Conservation (phyloP, 1,140 invertebrate genomes). For the Eubasilissa regina region DNA sequence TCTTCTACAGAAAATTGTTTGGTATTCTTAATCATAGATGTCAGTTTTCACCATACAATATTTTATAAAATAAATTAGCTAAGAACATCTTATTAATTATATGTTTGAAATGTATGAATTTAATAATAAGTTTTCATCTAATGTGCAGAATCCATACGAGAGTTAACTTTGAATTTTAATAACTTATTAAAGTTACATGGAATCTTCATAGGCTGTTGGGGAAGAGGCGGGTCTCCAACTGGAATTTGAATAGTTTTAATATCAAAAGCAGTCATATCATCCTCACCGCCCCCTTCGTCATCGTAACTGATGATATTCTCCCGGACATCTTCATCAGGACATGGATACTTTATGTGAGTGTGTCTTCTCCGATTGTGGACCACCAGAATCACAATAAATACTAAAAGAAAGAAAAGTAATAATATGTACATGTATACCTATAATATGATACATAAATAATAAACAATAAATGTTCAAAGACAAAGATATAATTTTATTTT, state of each 20-base stretch:
- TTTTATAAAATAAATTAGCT: too few species aligned
- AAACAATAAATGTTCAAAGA: too few species aligned
- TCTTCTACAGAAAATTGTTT: neutral
- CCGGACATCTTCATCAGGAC: conserved; percentile 79
- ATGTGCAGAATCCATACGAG: neutral
- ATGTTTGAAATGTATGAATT: too few species aligned
- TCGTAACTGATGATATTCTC: conserved; percentile 82
- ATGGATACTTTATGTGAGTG: conserved; percentile 72
- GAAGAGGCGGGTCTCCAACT: conserved; percentile 64
- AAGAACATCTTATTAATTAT: too few species aligned
- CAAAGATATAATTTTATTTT: too few species aligned
- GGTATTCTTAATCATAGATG: neutral
- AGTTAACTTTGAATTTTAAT: neutral
- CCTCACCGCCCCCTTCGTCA: conserved; percentile 78
- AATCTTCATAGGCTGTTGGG: conserved; percentile 79
- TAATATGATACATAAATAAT: too few species aligned
- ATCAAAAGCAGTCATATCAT: conserved; percentile 80
- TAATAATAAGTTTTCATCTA: neutral
- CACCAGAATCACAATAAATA: conserved; percentile 54
- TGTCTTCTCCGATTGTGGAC: conserved; percentile 54
- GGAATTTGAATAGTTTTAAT: conserved; percentile 77
- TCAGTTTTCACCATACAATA: neutral
- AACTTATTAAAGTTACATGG: conserved; percentile 79
- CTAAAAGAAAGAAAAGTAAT: conserved; percentile 56
- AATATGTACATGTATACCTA: too few species aligned